Base-by-base conservation (phyloP, 1,140 invertebrate species). In the Neodiprion lecontei region DNA sequence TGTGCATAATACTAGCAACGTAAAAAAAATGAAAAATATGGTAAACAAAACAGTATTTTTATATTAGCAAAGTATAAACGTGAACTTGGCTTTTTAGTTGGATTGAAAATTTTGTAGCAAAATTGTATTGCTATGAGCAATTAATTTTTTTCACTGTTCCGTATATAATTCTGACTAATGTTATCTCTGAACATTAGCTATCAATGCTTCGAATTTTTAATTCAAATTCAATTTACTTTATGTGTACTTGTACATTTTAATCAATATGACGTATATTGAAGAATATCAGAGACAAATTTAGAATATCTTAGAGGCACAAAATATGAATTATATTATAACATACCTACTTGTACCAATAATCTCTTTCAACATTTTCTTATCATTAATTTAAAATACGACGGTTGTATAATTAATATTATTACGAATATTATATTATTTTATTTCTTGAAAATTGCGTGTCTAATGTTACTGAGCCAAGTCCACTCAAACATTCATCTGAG, bases 11-110 rank as follows among this genome's bases (percentile, higher is more conserved):
- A 78, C 74, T 81, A 82, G 74, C 70, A 76, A 77, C 79, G 67
- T 78, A 75, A 73, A 75, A 75, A 40, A 40, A 40, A 4, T 61
- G 53, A 75, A 79, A 72, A 79, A 80, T 80, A 82, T 82, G 75
- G 78, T 81, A 82, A 82, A 81, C 77, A 81, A 78, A 83, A 82
- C 83, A 85, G 84, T 84, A 85, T 85, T 85, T 85, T 85, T 85
- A 83, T 84, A 85, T 85, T 82, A 80, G 79, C 75, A 76, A 61
- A 61, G n/a, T 61, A 61, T 61, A 61, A 12, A 61, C n/a, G 8
- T 61, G n/a, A 61, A 14, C n/a, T 61, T 17, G 53, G 53, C 53
- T 61, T 61, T 61, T 61, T 61, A 61, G n/a, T 61, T 40, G 28
- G n/a, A 61, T 17, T 61, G 53, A 61, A 61, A 61, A 8, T 14